Evolutionary conservation across 2,797 vertebrate genomes (phyloP).

Genomic region (Malurus leucopterus): DNA sequence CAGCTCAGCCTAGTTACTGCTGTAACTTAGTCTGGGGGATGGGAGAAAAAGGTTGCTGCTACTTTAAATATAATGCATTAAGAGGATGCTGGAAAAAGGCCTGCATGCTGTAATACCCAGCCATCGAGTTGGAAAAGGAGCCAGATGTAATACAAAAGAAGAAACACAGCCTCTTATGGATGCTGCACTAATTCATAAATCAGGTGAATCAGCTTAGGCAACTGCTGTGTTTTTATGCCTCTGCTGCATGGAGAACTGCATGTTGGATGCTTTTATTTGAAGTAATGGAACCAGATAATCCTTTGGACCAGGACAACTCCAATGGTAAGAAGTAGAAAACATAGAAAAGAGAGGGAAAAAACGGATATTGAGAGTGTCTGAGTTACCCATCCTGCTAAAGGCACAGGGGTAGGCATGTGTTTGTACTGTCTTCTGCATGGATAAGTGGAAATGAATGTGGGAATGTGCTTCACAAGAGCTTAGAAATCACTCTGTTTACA

Average conservation of each 20-base stretch:
- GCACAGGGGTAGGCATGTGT: constrained; percentile 25
- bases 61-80: constrained; percentile 80
- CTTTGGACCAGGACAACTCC: constrained; percentile 77
- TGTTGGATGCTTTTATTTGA: constrained; percentile 66
- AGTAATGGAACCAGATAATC: constrained; percentile 85
- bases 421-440: constrained; percentile 58
- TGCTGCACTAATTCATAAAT: constrained; percentile 73
- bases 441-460: constrained; percentile 28
- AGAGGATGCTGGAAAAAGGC: constrained; percentile 76
- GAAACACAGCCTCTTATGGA: constrained; percentile 76
- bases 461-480: constrained; percentile 36
- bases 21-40: constrained; percentile 55
- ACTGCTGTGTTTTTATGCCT: constrained; percentile 58
- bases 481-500: constrained; percentile 34
- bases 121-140: constrained; percentile 77
- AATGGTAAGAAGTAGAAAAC: constrained; percentile 82
- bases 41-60: constrained; percentile 72
- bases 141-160: constrained; percentile 85
- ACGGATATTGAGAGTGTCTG: constrained; percentile 12
- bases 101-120: constrained; percentile 74
- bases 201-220: constrained; percentile 70
- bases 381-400: constrained; percentile 34
- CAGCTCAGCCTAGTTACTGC: constrained; percentile 64
- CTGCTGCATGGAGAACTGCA: constrained; percentile 69
- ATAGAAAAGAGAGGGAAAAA: constrained; percentile 8